Conservation (phyloP, 2,113 vertebrate genomes). For the Oreocharis arfaki region DNA sequence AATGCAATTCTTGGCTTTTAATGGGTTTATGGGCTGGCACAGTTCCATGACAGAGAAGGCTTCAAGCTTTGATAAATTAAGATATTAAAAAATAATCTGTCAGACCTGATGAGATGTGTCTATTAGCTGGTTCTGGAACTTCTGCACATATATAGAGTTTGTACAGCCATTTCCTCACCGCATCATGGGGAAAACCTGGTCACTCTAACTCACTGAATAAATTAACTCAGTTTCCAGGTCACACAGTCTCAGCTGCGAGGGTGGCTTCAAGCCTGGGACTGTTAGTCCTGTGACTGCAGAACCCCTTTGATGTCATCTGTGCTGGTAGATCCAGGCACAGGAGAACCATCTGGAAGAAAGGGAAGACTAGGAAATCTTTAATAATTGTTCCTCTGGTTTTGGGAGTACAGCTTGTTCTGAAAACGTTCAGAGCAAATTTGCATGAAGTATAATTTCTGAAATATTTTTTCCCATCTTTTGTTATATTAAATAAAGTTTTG, state of each 20-base stretch:
- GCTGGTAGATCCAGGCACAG: neutral
- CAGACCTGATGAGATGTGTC: neutral
- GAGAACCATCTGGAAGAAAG: neutral
- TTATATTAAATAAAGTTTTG: conserved; percentile 40
- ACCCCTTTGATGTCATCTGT: neutral
- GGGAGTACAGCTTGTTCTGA: neutral
- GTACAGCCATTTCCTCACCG: neutral
- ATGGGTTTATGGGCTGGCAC: neutral
- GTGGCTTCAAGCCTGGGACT: neutral
- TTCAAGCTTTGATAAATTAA: neutral
- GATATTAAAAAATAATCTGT: neutral
- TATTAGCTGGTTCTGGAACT: neutral
- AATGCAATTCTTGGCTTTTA: neutral
- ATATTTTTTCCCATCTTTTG: neutral
- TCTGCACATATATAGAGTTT: neutral
- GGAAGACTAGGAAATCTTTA: neutral
- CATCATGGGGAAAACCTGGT: neutral
- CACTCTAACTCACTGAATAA: neutral
- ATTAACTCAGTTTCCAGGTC: neutral
- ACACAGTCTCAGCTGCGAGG: neutral
- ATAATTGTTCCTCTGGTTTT: neutral
- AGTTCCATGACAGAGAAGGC: neutral
- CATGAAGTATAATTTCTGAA: neutral
- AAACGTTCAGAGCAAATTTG: neutral
- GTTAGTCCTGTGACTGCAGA: neutral